These are phyloP conservation scores for Isaurus tuberculatus DNA, from an alignment of 92 coral and sea anemone genomes.

Conservation along the genomic window DNA sequence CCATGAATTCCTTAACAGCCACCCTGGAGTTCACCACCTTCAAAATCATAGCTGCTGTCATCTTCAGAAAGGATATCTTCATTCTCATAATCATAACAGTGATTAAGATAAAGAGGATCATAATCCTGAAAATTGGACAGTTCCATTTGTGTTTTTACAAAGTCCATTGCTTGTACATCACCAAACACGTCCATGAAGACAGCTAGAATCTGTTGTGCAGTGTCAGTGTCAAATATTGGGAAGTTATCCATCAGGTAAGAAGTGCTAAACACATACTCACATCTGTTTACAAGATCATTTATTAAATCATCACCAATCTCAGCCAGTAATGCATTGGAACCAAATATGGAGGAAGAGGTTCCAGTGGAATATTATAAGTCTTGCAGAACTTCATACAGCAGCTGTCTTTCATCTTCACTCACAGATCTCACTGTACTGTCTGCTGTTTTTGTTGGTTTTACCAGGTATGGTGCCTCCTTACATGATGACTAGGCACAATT, in stretches of 20 bases:
- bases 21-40: no score
- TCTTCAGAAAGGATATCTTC: slow-evolving; percentile 17
- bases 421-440: no score
- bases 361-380: slow-evolving; percentile 36
- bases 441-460: slow-evolving; percentile 11
- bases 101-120: slow-evolving; percentile 47
- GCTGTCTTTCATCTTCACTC: slow-evolving; percentile 35
- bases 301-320: slow-evolving; percentile 53
- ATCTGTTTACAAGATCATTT: slow-evolving; percentile 47
- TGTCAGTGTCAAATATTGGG: slow-evolving; percentile 55
- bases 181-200: slow-evolving; percentile 56
- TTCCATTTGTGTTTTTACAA: slow-evolving; percentile 35
- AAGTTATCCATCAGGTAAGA: slow-evolving; percentile 61
- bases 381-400: slow-evolving; percentile 48
- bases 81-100: slow-evolving; percentile 37
- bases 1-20: no score
- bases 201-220: slow-evolving; percentile 51
- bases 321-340: slow-evolving; percentile 10
- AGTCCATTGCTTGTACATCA: slow-evolving; percentile 44
- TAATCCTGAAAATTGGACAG: slow-evolving; percentile 36
- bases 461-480: slow-evolving; percentile 37
- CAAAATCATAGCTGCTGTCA: no score
- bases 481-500: slow-evolving; percentile 29
- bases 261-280: slow-evolving; percentile 48
- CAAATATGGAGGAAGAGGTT: slow-evolving; percentile 23